These are phyloP conservation scores for Arothron firmamentum DNA, from an alignment of 2,113 vertebrate genomes.

Conservation along the genomic window DNA sequence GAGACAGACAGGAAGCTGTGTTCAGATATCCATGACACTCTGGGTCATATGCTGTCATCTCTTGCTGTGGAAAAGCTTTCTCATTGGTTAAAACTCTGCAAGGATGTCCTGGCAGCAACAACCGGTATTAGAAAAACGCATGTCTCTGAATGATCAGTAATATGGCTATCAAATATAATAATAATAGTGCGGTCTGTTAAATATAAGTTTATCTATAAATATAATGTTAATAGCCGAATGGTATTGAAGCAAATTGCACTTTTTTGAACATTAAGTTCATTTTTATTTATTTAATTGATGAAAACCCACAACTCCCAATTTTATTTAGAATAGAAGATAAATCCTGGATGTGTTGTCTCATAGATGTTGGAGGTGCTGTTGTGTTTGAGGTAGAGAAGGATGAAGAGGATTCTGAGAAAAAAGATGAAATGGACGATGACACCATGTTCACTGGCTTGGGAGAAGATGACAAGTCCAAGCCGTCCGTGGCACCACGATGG, in stretches of 20 bases:
- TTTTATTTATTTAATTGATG: no score
- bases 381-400: constrained; percentile 85
- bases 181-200: no score
- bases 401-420: constrained; percentile 91
- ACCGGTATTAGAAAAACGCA: constrained; percentile 76
- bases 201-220: no score
- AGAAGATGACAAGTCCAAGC: constrained; percentile 93
- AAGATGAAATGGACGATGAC: constrained; percentile 97
- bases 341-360: not conserved
- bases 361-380: constrained; percentile 84
- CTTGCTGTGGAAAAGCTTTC: constrained; percentile 94
- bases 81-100: constrained; percentile 97
- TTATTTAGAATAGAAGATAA: no score
- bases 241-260: no score
- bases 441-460: constrained; percentile 94
- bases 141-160: not conserved
- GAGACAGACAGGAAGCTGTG: constrained; percentile 96
- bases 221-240: no score
- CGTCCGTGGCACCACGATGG: constrained; percentile 95
- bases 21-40: constrained; percentile 95
- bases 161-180: no score
- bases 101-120: constrained; percentile 94
- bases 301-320: no score
- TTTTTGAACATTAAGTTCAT: no score
- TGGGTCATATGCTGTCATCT: constrained; percentile 97